Evolutionary conservation across 2,797 vertebrate species (phyloP).

Genomic region (Orientallactaga sibirica): DNA sequence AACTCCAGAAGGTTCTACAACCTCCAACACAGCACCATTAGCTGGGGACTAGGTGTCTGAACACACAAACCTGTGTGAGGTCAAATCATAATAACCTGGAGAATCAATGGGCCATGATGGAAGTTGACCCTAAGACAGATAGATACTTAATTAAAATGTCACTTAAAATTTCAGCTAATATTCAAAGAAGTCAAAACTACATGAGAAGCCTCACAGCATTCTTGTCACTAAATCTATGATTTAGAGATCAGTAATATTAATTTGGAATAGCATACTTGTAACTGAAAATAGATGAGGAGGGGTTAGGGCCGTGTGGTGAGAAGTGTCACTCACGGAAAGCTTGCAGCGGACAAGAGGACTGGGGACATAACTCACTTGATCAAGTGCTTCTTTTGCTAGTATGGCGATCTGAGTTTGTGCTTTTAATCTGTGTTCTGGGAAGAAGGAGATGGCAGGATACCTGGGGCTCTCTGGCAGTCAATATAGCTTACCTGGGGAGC

Average conservation of each 20-base stretch:
- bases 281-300: neutral
- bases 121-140: neutral
- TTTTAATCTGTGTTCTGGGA: no score
- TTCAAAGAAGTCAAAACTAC: neutral
- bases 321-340: neutral
- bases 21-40: neutral
- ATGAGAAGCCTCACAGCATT: neutral
- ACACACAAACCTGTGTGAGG: neutral
- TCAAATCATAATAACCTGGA: neutral
- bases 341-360: no score
- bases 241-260: slow-evolving; percentile 21
- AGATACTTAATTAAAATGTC: neutral
- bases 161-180: neutral
- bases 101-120: neutral
- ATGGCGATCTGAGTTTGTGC: no score
- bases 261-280: slow-evolving; percentile 42
- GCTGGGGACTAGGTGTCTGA: neutral
- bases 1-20: neutral
- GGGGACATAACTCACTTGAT: no score
- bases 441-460: no score
- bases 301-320: neutral
- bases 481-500: no score
- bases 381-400: no score
- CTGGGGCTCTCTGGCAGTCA: no score
- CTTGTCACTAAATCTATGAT: neutral